Base-by-base conservation (phyloP, 2,113 vertebrate genomes). In the Tringa solitaria region DNA sequence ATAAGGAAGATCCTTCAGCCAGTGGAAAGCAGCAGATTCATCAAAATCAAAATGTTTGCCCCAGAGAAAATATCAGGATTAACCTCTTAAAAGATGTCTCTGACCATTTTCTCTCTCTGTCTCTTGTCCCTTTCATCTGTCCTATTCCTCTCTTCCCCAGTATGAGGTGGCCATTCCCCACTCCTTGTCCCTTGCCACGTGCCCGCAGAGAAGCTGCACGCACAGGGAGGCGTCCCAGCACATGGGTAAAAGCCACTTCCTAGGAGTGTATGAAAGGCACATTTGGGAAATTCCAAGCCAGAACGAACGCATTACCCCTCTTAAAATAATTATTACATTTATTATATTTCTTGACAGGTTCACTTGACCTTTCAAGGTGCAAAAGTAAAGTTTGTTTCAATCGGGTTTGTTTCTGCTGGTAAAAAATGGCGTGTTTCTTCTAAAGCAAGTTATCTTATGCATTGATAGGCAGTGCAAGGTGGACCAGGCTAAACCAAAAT, bases 351-450 rank as follows among this genome's bases (percentile, higher is more conserved):
- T 82, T 84, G 60, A 61, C 61, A 50, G 28, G 57, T 51, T 72
- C 68, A 51, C 35, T 61, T 90, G 84, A 78, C 57, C 46, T 76
- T 93, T 89, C 60, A 70, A 91, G 51, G 10, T 8, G 37, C 14
- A 85, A n/a, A 90, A 84, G 32, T 23, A 69, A 18, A 33, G 22
- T 33, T 60, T 65, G 37, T 76, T 97, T 90, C 53, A 79, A 46
- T 46, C 46, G 21, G 46, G 46, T 46, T 46, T 46, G 46, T 46
- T 46, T 46, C 46, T 46, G 46, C 20, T 59, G 20, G 12, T 27
- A 35, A 70, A 84, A 77, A 74, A 20, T 1, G 0, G 21, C 5
- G 9, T 0, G 0, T 54, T 87, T 91, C 30, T 81, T 18, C 35
- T 64, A 80, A 83, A 90, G 60, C 4, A 11, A 90, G 12, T 33